phyloP scores from a whole-genome alignment of 2,797 vertebrate species.

The Leptoclinus maculatus region DNA sequence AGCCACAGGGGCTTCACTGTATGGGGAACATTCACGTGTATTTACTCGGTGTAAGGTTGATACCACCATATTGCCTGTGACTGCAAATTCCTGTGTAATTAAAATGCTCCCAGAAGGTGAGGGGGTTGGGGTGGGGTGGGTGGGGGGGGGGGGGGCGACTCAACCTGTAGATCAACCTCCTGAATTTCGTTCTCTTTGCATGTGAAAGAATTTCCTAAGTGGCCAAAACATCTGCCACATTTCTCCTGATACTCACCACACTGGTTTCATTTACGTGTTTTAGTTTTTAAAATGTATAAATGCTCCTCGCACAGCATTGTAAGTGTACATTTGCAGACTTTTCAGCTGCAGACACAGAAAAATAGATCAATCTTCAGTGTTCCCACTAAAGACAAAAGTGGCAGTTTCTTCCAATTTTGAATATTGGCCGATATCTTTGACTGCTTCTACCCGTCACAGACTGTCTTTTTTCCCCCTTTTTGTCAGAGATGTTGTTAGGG shows the following conservation, averaged over 20 bases:
- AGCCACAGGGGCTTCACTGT: conserved; percentile 67
- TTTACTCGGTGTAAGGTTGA: conserved; percentile 60
- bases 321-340: conserved; percentile 13
- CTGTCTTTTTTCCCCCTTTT: conserved; percentile 49
- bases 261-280: conserved; percentile 41
- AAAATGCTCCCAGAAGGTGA: conserved; percentile 52
- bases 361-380: conserved; percentile 24
- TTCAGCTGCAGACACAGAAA: conserved; percentile 7
- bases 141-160: conserved; percentile 25
- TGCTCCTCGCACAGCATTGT: not conserved
- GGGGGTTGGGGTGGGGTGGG: not conserved
- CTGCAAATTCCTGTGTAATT: conserved; percentile 64
- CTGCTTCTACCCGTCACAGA: conserved; percentile 37
- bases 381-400: conserved; percentile 23
- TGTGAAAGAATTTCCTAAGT: conserved; percentile 48
- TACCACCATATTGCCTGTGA: conserved; percentile 44
- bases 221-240: conserved; percentile 41
- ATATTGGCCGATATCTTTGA: conserved; percentile 34
- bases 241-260: conserved; percentile 54
- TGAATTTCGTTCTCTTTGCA: conserved; percentile 42
- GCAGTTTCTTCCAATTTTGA: conserved; percentile 37
- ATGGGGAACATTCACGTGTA: conserved; percentile 35
- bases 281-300: conserved; percentile 32
- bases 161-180: conserved; percentile 53
- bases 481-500: conserved; percentile 41